A percentile compares a stretch with the other conserved stretches of the same genome.
phyloP scores from a whole-genome alignment of 2,113 vertebrate genomes.

The Tachysurus vachellii region DNA sequence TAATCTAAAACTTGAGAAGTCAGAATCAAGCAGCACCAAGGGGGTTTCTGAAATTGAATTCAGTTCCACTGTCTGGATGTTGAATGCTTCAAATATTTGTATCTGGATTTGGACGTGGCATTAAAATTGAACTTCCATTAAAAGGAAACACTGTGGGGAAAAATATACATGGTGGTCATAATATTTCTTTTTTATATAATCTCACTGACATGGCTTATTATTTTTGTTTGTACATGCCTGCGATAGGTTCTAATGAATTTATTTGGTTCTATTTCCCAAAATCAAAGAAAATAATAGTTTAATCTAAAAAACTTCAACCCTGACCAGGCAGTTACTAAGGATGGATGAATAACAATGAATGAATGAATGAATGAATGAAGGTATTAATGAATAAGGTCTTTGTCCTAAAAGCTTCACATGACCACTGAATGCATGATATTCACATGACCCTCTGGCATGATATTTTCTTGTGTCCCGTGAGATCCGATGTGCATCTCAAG shows the following conservation, averaged over 20 bases:
- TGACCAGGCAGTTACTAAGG: not conserved
- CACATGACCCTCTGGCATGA: not conserved
- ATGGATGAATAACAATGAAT: not conserved
- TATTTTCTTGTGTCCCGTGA: not conserved
- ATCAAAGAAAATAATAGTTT: not conserved
- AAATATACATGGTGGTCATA: not conserved
- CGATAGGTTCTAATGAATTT: too few species aligned
- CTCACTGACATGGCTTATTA: not conserved
- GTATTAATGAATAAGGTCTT: not conserved
- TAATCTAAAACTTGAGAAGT: not conserved
- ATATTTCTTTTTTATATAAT: not conserved
- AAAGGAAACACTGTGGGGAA: not conserved
- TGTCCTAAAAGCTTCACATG: not conserved
- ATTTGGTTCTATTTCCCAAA: not conserved
- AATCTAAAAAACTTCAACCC: not conserved
- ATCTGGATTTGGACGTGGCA: not conserved
- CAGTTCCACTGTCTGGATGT: not conserved
- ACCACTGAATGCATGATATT: not conserved
- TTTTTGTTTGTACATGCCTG: not conserved
- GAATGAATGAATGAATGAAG: not conserved
- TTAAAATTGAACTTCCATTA: too few species aligned
- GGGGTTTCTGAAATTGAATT: not conserved
- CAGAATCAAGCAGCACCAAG: not conserved
- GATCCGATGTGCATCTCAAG: conserved; percentile 3
- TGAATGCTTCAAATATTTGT: not conserved